Evolutionary conservation across 2,888 invertebrate species (phyloP).

Genomic region (Drosophila testacea): DNA sequence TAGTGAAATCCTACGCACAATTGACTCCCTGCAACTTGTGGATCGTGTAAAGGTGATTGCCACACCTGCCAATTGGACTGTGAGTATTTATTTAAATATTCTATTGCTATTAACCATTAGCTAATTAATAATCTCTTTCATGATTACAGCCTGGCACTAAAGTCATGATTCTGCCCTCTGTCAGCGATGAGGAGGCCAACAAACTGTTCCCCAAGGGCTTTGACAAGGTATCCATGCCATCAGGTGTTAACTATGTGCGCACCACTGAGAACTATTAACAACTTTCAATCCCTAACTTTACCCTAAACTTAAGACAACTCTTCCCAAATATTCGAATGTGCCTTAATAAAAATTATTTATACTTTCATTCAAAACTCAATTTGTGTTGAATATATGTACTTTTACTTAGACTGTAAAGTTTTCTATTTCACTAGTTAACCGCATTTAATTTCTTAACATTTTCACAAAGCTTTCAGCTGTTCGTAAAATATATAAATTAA

Average conservation of each 20-base stretch:
- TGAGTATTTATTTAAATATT: slow-evolving; percentile 83
- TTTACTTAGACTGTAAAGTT: too few species aligned
- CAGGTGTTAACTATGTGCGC: slow-evolving; percentile 91
- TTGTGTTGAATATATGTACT: too few species aligned
- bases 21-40: slow-evolving; percentile 93
- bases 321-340: slow-evolving; percentile 4
- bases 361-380: neutral
- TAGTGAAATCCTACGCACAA: slow-evolving; percentile 93
- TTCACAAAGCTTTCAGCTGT: too few species aligned
- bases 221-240: slow-evolving; percentile 90
- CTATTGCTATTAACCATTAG: neutral
- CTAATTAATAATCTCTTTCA: neutral
- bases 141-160: slow-evolving; percentile 88
- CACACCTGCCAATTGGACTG: slow-evolving; percentile 95
- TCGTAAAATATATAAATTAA: too few species aligned
- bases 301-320: neutral
- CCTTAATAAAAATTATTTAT: neutral
- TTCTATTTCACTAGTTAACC: too few species aligned
- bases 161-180: slow-evolving; percentile 92
- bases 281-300: neutral
- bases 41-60: slow-evolving; percentile 90
- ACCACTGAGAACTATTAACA: slow-evolving; percentile 89
- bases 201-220: slow-evolving; percentile 90
- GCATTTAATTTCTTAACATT: too few species aligned
- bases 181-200: slow-evolving; percentile 88